A percentile compares a stretch with the other conserved stretches of the same genome.
These are phyloP conservation scores for Artemia sinica DNA, from an alignment of 2,888 invertebrate species.

Conservation along the genomic window DNA sequence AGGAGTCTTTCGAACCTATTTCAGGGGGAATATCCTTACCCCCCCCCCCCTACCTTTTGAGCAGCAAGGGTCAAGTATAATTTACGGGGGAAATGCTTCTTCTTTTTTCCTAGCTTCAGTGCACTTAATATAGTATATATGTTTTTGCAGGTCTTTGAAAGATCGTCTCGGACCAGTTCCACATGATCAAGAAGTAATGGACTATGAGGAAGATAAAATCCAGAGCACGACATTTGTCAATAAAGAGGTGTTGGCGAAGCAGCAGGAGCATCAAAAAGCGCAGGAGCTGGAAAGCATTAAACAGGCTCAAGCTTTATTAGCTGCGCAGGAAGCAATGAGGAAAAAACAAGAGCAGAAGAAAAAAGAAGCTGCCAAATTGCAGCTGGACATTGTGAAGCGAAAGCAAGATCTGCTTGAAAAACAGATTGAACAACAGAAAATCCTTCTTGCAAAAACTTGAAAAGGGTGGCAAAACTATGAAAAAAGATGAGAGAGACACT, in stretches of 20 bases:
- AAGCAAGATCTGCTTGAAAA: conserved; percentile 73
- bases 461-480: conserved; percentile 39
- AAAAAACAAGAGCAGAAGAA: conserved; percentile 56
- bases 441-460: conserved; percentile 64
- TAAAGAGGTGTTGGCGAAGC: conserved; percentile 36
- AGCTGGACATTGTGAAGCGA: conserved; percentile 60
- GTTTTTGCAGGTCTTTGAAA: background rate
- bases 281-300: conserved; percentile 35
- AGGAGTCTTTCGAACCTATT: too few species aligned
- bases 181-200: background rate
- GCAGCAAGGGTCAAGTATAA: too few species aligned
- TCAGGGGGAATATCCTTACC: too few species aligned
- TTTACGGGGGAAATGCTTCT: too few species aligned
- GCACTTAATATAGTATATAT: background rate
- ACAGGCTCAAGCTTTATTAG: conserved; percentile 35
- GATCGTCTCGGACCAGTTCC: conserved; percentile 2
- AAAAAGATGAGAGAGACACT: conserved; percentile 47
- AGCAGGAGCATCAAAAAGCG: conserved; percentile 30
- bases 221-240: conserved; percentile 34
- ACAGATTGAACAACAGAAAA: conserved; percentile 69
- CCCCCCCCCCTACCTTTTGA: too few species aligned
- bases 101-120: too few species aligned
- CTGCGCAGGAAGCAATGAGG: conserved; percentile 47
- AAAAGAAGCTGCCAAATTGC: conserved; percentile 50
- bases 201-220: conserved; percentile 22